phyloP scores from a whole-genome alignment of 2,797 vertebrate genomes.

The Sylvilagus floridanus region DNA sequence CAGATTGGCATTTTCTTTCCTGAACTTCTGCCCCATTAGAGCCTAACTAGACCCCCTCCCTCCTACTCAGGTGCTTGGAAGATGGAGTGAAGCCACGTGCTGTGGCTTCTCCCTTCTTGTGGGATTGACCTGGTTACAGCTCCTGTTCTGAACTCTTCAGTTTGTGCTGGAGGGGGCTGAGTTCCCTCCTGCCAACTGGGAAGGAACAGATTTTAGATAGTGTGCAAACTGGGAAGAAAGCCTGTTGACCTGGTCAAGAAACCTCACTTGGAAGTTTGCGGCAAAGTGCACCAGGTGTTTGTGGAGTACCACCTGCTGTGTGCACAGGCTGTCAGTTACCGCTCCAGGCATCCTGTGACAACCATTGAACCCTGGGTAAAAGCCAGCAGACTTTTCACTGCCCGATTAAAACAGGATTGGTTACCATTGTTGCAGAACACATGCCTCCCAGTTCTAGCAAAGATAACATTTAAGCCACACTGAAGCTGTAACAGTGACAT shows the following conservation, averaged over 20 bases:
- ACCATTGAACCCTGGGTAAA: neutral
- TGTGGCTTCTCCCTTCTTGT: neutral
- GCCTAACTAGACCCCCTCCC: neutral
- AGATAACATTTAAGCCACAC: neutral
- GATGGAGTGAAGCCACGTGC: neutral
- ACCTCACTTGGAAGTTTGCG: neutral
- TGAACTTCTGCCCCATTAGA: neutral
- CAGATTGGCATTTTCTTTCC: neutral
- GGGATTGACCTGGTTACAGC: neutral
- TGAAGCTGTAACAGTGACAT: neutral
- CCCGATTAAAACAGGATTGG: neutral
- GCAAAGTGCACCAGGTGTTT: neutral
- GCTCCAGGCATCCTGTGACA: neutral
- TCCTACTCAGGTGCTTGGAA: neutral
- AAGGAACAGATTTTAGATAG: neutral
- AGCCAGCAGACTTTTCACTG: neutral
- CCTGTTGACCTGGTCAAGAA: neutral
- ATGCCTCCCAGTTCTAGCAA: neutral
- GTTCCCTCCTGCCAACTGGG: neutral
- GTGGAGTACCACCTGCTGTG: neutral
- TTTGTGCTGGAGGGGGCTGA: neutral
- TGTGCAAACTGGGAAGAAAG: neutral
- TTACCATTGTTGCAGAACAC: neutral
- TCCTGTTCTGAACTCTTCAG: neutral
- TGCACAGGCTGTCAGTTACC: neutral